Evolutionary conservation across 2,113 vertebrate genomes (phyloP), one percentile per base, ranked within the genome.

Genomic region (Clinocottus analis): DNA sequence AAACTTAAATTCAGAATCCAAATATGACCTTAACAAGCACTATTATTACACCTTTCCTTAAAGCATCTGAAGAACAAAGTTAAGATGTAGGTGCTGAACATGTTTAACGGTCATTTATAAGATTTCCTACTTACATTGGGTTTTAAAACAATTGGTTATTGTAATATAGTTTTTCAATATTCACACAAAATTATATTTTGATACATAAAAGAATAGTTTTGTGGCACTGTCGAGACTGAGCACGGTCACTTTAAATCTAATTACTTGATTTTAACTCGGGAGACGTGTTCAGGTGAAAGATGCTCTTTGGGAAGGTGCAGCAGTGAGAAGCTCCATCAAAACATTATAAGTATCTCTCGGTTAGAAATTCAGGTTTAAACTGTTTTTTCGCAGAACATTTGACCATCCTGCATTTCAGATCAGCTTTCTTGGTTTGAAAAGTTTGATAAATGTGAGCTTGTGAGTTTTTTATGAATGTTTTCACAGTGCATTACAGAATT

Each of bases 391-490:
- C 25, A 25, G 16, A 64, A 53, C 8, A 21, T 53, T 59, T 53
- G n/a, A 53, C 5, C 53, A 33, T 56, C 21, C 21, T 60, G 17
- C 19, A 75, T 63, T 85, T 88, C 79, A 89, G 37, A 77, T 89
- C 16, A 80, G 75, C 75, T 87, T 83, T 82, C 65, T 78, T 89
- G 87, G 69, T 81, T 81, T 80, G 77, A 85, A 85, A 76, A 39
- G 23, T 79, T 72, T 85, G 70, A 25, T 67, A 83, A 90, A 77
- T 90, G 87, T 86, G 87, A 88, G 85, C 87, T 68, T 10, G 67
- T 89, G 84, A 89, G 85, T 94, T 93, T 95, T 94, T 80, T 92
- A 93, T 92, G 78, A 87, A 92, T 92, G 91, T 94, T 94, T 94
- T 94, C 86, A 90, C 79, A 90, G 80, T 92, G 95, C 86, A 91